Evolutionary conservation across 2,113 vertebrate genomes (phyloP).

Genomic region (Pituophis catenifer): DNA sequence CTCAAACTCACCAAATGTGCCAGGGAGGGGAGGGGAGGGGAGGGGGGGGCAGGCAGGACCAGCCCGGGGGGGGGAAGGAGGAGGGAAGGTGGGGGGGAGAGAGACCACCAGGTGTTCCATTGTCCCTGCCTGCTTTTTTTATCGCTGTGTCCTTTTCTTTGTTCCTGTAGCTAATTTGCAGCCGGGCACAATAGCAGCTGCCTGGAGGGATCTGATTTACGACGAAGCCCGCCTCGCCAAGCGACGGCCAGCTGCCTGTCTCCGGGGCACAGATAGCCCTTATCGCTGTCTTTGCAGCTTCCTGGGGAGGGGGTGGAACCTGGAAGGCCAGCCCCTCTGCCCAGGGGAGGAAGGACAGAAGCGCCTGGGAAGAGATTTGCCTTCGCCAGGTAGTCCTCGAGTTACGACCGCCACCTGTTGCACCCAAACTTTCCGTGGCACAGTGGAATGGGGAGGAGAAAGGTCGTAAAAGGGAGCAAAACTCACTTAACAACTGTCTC

Average conservation of each 20-base stretch:
- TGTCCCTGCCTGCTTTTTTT: background rate
- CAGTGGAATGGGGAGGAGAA: background rate
- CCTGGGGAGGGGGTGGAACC: background rate
- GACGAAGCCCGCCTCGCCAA: too few relatives aligned
- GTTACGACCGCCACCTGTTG: background rate
- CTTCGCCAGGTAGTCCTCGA: accelerated
- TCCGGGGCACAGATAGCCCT: background rate
- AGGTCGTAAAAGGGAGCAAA: too few relatives aligned
- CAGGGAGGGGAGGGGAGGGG: too few relatives aligned
- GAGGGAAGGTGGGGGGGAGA: background rate
- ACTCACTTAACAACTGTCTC: too few relatives aligned
- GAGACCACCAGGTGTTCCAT: background rate
- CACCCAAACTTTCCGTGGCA: background rate
- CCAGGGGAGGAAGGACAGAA: background rate
- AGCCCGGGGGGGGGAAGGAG: background rate
- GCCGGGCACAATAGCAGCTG: background rate
- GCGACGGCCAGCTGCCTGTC: background rate
- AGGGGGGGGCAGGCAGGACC: background rate
- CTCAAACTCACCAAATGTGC: background rate
- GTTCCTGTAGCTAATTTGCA: background rate
- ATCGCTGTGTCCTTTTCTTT: background rate
- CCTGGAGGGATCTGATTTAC: background rate
- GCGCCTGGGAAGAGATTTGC: background rate
- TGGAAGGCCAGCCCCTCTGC: background rate
- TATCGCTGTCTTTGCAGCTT: background rate